Conservation (phyloP, 2,113 vertebrate genomes). For the Podarcis cretensis region DNA sequence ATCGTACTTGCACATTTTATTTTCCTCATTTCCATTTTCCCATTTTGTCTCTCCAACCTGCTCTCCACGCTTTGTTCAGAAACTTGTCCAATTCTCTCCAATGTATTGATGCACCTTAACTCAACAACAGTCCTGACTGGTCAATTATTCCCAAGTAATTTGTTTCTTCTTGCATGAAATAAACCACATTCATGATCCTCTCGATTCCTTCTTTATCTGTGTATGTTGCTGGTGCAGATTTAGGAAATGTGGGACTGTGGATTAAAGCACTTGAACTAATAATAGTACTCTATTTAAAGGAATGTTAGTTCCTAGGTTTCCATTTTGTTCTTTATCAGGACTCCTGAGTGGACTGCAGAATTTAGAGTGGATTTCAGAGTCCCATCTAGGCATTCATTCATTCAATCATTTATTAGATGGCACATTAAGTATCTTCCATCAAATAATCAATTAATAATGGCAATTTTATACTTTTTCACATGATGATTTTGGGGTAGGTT, state of each 20-base stretch:
- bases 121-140: background rate
- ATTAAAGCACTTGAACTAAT: background rate
- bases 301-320: background rate
- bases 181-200: background rate
- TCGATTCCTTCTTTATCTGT: background rate
- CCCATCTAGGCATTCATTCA: background rate
- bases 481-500: background rate
- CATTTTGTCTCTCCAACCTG: constrained; percentile 27
- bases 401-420: no score
- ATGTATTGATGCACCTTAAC: background rate
- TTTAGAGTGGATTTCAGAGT: background rate
- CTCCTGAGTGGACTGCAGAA: background rate
- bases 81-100: constrained; percentile 23
- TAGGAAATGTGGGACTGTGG: background rate
- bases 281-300: background rate
- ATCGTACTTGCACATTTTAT: constrained; percentile 4
- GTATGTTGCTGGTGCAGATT: background rate
- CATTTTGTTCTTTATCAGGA: background rate
- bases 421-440: no score
- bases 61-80: constrained; percentile 8
- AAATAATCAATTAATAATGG: no score
- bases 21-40: constrained; percentile 28
- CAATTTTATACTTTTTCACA: background rate
- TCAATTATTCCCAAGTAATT: constrained; percentile 28
- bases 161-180: constrained; percentile 22